A percentile compares a stretch with the other conserved stretches of the same genome.
phyloP scores from a whole-genome alignment of 2,113 vertebrate genomes.

The Macaca nemestrina region DNA sequence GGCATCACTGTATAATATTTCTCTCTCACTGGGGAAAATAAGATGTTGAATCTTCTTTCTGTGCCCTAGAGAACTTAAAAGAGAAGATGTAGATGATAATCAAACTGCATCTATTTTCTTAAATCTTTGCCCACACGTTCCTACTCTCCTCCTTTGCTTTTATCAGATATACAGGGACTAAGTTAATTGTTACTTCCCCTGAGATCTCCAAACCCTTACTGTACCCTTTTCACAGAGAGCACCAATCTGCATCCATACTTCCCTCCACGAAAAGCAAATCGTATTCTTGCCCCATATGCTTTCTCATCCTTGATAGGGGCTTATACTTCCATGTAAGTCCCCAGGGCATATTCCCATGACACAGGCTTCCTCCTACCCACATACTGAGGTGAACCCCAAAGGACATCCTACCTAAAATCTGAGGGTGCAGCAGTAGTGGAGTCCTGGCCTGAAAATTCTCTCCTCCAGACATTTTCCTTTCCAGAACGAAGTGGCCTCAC shows the following conservation, averaged over 20 bases:
- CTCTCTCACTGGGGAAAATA: not conserved
- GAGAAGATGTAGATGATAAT: not conserved
- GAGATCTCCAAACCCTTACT: not conserved
- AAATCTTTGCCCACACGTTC: slow-evolving; percentile 5
- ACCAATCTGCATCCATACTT: not conserved
- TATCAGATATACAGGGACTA: not conserved
- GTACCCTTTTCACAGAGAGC: not conserved
- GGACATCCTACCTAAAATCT: not conserved
- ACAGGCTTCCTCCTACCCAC: not conserved
- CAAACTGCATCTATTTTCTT: not conserved
- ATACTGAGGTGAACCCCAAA: not conserved
- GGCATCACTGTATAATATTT: not conserved
- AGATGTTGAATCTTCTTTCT: not conserved
- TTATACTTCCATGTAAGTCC: no score
- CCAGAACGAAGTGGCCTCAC: not conserved
- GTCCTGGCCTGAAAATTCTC: not conserved
- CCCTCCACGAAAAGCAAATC: not conserved
- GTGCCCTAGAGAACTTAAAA: not conserved
- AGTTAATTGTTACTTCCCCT: not conserved
- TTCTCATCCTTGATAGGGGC: not conserved
- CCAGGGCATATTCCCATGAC: not conserved
- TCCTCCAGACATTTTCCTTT: not conserved
- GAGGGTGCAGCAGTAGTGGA: not conserved
- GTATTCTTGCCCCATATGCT: not conserved
- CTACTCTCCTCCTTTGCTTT: not conserved